A percentile compares a stretch with the other conserved stretches of the same genome.
phyloP scores from a whole-genome alignment of 2,888 invertebrate species.

The Caenorhabditis sp. region DNA sequence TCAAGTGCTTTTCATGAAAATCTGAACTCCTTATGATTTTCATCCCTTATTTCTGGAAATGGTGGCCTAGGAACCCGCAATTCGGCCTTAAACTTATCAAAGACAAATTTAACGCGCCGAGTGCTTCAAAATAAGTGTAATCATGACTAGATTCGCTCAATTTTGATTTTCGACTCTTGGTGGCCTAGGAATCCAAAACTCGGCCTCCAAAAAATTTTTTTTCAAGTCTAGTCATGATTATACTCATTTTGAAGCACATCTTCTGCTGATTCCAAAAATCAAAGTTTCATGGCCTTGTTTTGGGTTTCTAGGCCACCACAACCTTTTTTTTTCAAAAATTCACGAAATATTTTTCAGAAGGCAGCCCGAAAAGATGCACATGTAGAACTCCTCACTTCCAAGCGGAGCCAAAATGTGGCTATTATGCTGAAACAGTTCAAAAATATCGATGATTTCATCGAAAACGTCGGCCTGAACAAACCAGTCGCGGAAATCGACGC shows the following conservation, averaged over 20 bases:
- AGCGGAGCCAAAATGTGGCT: slow-evolving; percentile 72
- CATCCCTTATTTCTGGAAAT: no score
- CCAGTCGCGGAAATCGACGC: slow-evolving; percentile 63
- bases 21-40: no score
- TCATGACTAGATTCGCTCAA: neutral
- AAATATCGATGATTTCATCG: slow-evolving; percentile 64
- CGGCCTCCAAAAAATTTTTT: no score
- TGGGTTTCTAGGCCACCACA: no score
- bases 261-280: neutral
- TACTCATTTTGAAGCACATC: neutral
- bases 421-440: slow-evolving; percentile 76
- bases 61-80: no score
- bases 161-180: no score
- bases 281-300: no score
- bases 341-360: slow-evolving; percentile 40
- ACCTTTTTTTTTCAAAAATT: neutral
- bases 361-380: slow-evolving; percentile 55
- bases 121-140: neutral
- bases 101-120: no score
- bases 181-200: no score
- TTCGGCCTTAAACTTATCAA: no score
- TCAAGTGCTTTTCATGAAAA: no score
- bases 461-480: slow-evolving; percentile 22
- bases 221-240: neutral
- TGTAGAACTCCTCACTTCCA: slow-evolving; percentile 70